Evolutionary conservation across 2,113 vertebrate species (phyloP).

Genomic region (Malurus cyaneus): DNA sequence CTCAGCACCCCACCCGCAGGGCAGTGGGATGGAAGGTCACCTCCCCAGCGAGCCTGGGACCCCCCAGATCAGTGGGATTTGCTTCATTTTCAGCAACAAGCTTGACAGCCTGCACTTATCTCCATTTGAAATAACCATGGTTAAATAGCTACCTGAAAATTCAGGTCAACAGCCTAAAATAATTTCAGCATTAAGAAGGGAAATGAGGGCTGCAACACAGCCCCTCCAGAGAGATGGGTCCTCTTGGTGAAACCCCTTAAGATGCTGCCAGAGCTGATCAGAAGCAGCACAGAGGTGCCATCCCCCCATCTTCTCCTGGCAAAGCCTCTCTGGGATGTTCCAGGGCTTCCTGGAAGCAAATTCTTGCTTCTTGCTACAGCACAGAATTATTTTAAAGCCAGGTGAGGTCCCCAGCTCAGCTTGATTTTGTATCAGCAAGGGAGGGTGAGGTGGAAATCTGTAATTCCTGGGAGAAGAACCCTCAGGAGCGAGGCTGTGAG

Average conservation of each 20-base stretch:
- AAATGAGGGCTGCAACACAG: neutral
- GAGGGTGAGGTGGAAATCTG: neutral
- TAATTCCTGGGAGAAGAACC: neutral
- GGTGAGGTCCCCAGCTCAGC: neutral
- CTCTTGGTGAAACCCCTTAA: neutral
- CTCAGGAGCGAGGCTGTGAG: neutral
- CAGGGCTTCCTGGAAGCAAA: neutral
- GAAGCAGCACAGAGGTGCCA: neutral
- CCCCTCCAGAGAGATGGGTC: rapidly evolving
- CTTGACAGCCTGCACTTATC: rapidly evolving
- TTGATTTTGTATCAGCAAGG: neutral
- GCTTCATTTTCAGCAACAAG: neutral
- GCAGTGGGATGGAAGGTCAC: neutral
- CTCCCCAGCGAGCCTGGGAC: neutral
- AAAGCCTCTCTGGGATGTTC: neutral
- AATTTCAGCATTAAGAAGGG: neutral
- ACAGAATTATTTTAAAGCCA: neutral
- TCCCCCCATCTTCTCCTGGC: neutral
- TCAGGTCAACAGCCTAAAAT: neutral
- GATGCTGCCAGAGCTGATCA: neutral
- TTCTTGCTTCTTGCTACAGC: neutral
- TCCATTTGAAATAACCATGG: rapidly evolving
- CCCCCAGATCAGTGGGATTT: rapidly evolving
- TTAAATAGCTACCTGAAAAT: neutral
- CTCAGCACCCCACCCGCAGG: rapidly evolving